Base-by-base conservation (phyloP, 2,113 vertebrate genomes). In the Nothobranchius kuhntae region DNA sequence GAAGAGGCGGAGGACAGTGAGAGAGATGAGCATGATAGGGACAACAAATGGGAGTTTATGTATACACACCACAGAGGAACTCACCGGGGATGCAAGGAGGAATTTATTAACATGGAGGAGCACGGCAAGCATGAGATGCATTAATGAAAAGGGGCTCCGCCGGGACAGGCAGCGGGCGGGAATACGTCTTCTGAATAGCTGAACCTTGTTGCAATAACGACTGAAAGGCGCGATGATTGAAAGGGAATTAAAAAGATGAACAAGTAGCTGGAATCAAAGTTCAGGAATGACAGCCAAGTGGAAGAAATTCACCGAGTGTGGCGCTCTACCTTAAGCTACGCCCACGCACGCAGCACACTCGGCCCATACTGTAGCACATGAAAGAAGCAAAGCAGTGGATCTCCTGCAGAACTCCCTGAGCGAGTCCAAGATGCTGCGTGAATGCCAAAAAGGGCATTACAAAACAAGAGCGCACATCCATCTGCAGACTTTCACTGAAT, bases 401-500 rank as follows among this genome's bases (percentile, higher is more conserved):
- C 56, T 75, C 66, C 71, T 63, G 61, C 76, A 73, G 64, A 75
- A 76, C 47, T 73, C 74, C 66, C 58, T 1, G 0, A 58, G 75
- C 26, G 52, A 55, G 72, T 59, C 58, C 0, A 24, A 80, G 78
- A 2, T 56, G 78, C 79, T 50, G 61, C 14, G 13, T 74, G 73
- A 83, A 68, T 83, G 85, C 61, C 40, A 83, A 83, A 53, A 72
- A 73, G 65, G 70, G 62, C 67, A 70, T 46, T 60, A 65, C 59
- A 72, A 72, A 69, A 77, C 69, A 70, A 46, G 45, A 65, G 53
- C 13, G 17, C 57, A 65, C 64, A 78, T 75, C 78, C 62, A 57
- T 80, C 76, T 35, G 62, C 71, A 71, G 79, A 82, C 57, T 63
- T 73, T 40, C 69, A 58, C 81, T 87, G 73, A 90, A 90, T 90